Evolutionary conservation across 2,113 vertebrate genomes (phyloP), one percentile per base, ranked within the genome.

Genomic region (Pseudois nayaur): DNA sequence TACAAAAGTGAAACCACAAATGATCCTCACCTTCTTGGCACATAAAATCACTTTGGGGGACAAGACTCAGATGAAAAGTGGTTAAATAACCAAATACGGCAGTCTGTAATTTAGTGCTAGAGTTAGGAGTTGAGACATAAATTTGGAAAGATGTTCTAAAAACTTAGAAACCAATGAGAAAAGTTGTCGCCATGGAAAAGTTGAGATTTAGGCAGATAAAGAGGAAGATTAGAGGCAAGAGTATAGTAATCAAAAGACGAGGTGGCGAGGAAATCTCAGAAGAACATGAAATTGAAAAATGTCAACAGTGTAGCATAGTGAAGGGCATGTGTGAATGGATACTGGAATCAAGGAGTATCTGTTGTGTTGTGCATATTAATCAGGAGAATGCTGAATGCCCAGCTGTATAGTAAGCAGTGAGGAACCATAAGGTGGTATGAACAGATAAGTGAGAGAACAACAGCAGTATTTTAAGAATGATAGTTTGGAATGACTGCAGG

Each of bases 401-500:
- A 55, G 19, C 5, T 83, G 16, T 52, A 43, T 7, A 17, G 54
- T 0, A 29, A 21, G 33, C 14, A 27, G 19, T 33, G 15, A 15
- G 36, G n/a, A 92, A 55, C 14, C 27, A 10, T 9, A 9, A n/a
- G 8, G n/a, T 25, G 25, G n/a, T 31, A 31, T 27, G n/a, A 91
- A 74, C 11, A 43, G 31, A 79, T 6, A 7, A 87, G 31, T 43
- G 31, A 33, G 1, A 79, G 25, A 33, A 29, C 10, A 5, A 78
- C 67, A 81, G 9, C 19, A 87, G 36, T 33, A 83, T 95, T 94
- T 96, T 87, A 94, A 95, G 82, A 87, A 81, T 14, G 27, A n/a
- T 64, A 87, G 40, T 85, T 97, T 96, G 79, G 88, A 92, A 62
- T 25, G 21, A 23, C 45, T 87, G 43, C 3, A 36, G 36, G 23